Base-by-base conservation (phyloP, 64 coral and sea anemone genomes). In the Pocillopora damicornis region DNA sequence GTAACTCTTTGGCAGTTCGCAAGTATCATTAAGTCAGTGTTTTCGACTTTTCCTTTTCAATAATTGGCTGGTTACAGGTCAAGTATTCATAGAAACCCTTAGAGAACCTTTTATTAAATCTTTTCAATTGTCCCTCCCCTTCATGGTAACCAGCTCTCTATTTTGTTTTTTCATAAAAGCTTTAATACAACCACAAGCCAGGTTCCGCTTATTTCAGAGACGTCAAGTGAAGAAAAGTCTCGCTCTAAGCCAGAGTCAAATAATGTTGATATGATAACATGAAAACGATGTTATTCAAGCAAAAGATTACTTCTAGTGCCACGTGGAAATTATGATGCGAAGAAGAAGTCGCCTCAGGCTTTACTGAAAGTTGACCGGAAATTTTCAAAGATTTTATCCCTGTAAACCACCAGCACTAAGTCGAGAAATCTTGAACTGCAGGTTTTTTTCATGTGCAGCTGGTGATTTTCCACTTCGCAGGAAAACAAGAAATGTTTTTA, bases 151-250 rank as follows among this genome's bases (percentile, higher is more conserved):
- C 25, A 35, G 23, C 60, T 63, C 57, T 9, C 17, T 42, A 22
- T 17, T 77, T 81, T 34, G 59, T 23, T 60, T 80, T 80, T 78
- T 12, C 11, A 59, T 79, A 63, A 62, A 69, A 23, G 12, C 67
- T 23, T 71, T 11, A 71, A 71, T 71, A n/a, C 22, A 25, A 71
- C 67, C 67, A 71, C 67, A 20, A 20, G 67, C n/a, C 67, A 71
- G 25, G 67, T 22, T 23, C 67, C 67, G 1, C 11, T 23, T 71
- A 1, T 11, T 23, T 30, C 20, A 71, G 25, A 71, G 67, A 71
- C 67, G 58, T 59, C 65, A 63, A 85, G 65, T 38, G 16, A 37
- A 72, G 81, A 13, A 72, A 58, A 38, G 37, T 85, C 81, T 72
- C 81, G 0, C 65, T n/a, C 38, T 38, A 22, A 45, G 75, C 38